These are phyloP conservation scores for Oscheius sp. DNA, from an alignment of 2,888 invertebrate species.

Conservation along the genomic window DNA sequence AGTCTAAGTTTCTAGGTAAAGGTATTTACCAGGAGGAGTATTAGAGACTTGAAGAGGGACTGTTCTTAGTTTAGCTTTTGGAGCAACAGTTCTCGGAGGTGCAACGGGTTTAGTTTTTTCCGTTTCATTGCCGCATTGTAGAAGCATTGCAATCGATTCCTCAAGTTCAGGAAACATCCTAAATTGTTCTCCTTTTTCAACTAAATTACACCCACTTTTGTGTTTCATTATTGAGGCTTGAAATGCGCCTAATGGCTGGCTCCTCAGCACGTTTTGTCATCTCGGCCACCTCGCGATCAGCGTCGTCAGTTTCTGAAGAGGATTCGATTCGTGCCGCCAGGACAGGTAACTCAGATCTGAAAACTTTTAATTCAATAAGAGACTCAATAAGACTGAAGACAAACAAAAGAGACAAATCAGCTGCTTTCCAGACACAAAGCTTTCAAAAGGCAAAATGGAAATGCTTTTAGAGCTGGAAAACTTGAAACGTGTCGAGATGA, in stretches of 20 bases:
- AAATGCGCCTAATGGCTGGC: background rate
- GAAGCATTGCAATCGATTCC: constrained; percentile 27
- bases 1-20: background rate
- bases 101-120: background rate
- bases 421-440: background rate
- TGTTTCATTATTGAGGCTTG: background rate
- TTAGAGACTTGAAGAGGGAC: background rate
- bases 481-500: too few species aligned
- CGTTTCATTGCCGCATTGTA: constrained; percentile 24
- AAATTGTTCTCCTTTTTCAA: background rate
- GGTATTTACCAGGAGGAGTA: constrained; percentile 11
- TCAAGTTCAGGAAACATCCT: constrained; percentile 30
- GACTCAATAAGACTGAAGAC: background rate
- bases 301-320: constrained; percentile 45
- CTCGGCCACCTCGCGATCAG: constrained; percentile 49
- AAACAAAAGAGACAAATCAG: background rate
- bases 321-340: constrained; percentile 22
- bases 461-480: too few species aligned
- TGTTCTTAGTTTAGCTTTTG: constrained; percentile 19
- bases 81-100: background rate
- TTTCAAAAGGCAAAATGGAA: background rate
- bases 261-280: constrained; percentile 28
- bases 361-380: background rate
- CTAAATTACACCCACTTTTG: background rate
- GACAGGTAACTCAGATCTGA: constrained; percentile 19